Percentiles rank a stretch among this genome's conserved stretches.
Conservation (phyloP, 2,113 vertebrate genomes). For the Labeo rohita region DNA sequence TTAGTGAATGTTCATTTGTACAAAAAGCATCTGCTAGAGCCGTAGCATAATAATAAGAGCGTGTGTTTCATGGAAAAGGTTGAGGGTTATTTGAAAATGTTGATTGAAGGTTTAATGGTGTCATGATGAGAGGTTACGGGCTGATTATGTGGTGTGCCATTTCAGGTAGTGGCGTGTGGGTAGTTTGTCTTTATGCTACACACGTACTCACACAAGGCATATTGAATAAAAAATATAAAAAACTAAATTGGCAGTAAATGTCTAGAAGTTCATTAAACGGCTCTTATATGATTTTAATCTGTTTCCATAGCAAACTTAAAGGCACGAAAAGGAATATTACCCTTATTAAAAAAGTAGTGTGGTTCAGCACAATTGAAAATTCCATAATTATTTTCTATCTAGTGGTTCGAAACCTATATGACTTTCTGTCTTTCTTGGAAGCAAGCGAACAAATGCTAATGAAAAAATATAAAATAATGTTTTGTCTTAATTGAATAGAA, state of each 20-base stretch:
- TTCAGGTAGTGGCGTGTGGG: slow-evolving; percentile 6
- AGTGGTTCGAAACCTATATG: background rate
- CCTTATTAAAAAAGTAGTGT: background rate
- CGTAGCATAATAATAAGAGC: background rate
- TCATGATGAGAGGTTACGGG: slow-evolving; percentile 32
- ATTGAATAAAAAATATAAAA: background rate
- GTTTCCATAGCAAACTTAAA: background rate
- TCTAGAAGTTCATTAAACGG: background rate
- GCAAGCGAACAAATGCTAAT: background rate
- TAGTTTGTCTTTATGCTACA: slow-evolving; percentile 16
- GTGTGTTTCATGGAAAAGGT: background rate
- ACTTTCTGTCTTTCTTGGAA: too few relatives aligned
- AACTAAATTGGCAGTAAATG: background rate
- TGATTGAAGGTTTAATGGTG: slow-evolving; percentile 40
- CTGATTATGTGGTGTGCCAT: slow-evolving; percentile 17
- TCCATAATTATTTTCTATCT: background rate
- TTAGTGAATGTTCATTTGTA: background rate
- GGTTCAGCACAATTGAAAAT: background rate
- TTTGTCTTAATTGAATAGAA: background rate
- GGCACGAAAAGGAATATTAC: background rate
- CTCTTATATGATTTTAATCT: background rate
- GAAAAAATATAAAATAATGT: background rate
- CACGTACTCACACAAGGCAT: background rate
- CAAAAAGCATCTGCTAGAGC: background rate
- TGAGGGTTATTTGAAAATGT: slow-evolving; percentile 12